Base-by-base conservation (phyloP, 2,888 invertebrate genomes). In the Drosophila paranaensis region DNA sequence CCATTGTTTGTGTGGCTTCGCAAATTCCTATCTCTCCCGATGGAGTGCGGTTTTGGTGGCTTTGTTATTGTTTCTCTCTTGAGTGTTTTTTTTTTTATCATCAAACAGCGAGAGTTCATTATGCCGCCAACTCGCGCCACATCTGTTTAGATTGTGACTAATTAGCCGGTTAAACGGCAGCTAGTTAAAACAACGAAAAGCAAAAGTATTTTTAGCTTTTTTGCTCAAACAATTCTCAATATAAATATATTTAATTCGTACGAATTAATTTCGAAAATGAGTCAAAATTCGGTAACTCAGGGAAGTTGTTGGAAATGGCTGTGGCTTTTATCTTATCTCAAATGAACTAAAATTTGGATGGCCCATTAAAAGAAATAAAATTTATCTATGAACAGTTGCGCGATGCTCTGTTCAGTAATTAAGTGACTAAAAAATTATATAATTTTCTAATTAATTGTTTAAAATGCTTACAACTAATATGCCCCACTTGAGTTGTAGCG, bases 291-390 rank as follows among this genome's bases (percentile, higher is more conserved):
- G 68, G 62, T 58, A 54, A 67, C 30, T 54, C 33, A 16, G 58
- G 56, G 50, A 76, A 57, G 62, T 51, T 30, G 43, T 66, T 79
- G 3, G 13, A 35, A 20, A 37, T 64, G 75, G 79, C 74, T 67
- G 58, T 54, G 66, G 56, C 57, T 71, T 70, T 76, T 89, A 87
- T 84, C 83, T 84, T 74, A 87, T 84, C 82, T 63, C 13, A 66
- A 69, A 65, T 48, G 60, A 71, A 60, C 57, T 50, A 60, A 60
- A 50, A 65, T 53, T 58, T 51, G 37, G 20, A 68, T 67, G 62
- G 42, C 43, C 37, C 48, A 57, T 63, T 60, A 58, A 78, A 40
- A 58, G 37, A 33, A 16, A 33, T 33, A 1, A 14, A 14, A 42
- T 9, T 13, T 13, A 42, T 13, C 30, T 9, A 2, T 27, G 13